Percentiles rank a stretch among this genome's conserved stretches.
Conservation (phyloP, 2,797 vertebrate genomes). For the Acrossocheilus fasciatus region DNA sequence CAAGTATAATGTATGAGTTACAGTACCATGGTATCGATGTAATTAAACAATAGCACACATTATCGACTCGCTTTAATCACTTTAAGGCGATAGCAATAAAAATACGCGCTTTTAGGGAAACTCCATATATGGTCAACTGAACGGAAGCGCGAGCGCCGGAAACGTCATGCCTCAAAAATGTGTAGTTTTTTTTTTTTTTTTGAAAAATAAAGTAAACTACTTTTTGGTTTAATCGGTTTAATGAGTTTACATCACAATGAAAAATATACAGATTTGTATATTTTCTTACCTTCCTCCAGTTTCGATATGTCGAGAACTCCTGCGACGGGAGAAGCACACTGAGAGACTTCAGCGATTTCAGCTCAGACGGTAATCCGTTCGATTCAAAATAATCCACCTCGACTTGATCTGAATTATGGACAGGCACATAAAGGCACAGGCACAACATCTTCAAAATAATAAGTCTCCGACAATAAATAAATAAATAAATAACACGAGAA, state of each 20-base stretch:
- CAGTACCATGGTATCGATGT: background rate
- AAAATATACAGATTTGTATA: no score
- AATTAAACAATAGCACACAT: background rate
- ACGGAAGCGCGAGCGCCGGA: constrained; percentile 35
- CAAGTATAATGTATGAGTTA: background rate
- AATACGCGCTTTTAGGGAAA: background rate
- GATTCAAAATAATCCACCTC: constrained; percentile 96
- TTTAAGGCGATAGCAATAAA: background rate
- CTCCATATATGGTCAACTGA: constrained; percentile 42
- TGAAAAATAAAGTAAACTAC: background rate
- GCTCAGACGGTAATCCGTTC: constrained; percentile 86
- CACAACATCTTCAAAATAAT: constrained; percentile 83
- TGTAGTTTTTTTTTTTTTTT: background rate
- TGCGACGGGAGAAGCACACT: constrained; percentile 91
- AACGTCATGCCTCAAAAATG: constrained; percentile 23
- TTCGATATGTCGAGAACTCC: constrained; percentile 89
- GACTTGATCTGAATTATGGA: constrained; percentile 79
- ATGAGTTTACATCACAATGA: background rate
- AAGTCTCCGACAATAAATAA: constrained; percentile 72
- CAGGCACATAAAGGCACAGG: constrained; percentile 89
- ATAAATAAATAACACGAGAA: constrained; percentile 74
- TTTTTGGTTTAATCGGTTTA: no score
- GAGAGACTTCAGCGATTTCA: constrained; percentile 87
- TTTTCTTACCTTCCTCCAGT: constrained; percentile 84
- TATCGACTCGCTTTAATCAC: background rate